These are phyloP conservation scores for Torymus aiolomorphi DNA, from an alignment of 2,888 invertebrate genomes.

Conservation along the genomic window DNA sequence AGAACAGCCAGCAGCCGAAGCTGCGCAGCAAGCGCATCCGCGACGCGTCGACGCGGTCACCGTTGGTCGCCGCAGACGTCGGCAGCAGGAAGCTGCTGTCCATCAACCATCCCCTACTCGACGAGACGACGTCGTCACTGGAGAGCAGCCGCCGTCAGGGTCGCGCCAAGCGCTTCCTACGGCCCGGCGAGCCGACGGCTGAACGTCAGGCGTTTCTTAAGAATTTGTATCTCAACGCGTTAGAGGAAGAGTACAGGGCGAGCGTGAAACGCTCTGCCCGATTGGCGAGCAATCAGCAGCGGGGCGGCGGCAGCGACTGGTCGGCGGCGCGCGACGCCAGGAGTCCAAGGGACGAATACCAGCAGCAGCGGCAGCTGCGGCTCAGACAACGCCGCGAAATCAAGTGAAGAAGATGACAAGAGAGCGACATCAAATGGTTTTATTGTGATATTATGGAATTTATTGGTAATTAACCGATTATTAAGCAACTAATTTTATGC, in stretches of 20 bases:
- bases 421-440: conserved; percentile 63
- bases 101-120: conserved; percentile 63
- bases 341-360: conserved; percentile 4
- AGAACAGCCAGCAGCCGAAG: conserved; percentile 68
- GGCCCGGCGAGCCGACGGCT: conserved; percentile 64
- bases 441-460: conserved; percentile 74
- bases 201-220: conserved; percentile 73
- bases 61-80: conserved; percentile 46
- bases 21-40: conserved; percentile 72
- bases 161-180: conserved; percentile 70
- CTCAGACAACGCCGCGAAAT: conserved; percentile 5
- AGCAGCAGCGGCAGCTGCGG: conserved; percentile 10
- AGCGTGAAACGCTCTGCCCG: conserved; percentile 72
- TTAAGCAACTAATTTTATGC: conserved; percentile 72
- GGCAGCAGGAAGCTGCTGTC: conserved; percentile 67
- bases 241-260: conserved; percentile 72
- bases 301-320: conserved; percentile 33
- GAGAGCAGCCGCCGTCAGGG: conserved; percentile 67
- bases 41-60: conserved; percentile 63
- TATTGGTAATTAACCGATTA: conserved; percentile 72
- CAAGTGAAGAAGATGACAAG: conserved; percentile 34
- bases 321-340: conserved; percentile 19
- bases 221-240: conserved; percentile 72
- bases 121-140: conserved; percentile 53
- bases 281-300: conserved; percentile 63